Percentiles rank a stretch among this genome's conserved stretches.
Evolutionary conservation across 1,140 invertebrate genomes (phyloP).

Genomic region (Lucilia cuprina): DNA sequence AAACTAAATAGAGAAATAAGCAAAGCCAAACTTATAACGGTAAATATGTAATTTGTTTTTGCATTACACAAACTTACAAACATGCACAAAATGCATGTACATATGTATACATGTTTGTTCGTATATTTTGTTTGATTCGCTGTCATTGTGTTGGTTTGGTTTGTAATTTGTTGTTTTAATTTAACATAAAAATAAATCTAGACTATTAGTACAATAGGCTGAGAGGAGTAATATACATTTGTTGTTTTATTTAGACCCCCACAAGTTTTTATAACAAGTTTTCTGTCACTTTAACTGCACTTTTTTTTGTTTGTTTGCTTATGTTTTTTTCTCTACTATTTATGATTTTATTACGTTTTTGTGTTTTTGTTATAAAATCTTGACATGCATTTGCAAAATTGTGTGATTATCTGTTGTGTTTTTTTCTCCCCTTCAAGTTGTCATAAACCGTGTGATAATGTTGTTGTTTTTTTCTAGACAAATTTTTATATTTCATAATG

Average conservation of each 20-base stretch:
- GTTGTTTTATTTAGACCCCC: too few relatives aligned
- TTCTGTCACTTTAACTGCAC: neutral
- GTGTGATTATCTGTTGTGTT: neutral
- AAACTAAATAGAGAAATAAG: neutral
- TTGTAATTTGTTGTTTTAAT: neutral
- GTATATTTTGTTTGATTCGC: neutral
- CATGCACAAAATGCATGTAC: too few relatives aligned
- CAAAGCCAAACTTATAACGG: neutral
- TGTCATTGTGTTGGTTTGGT: neutral
- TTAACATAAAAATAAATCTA: neutral
- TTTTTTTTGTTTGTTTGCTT: neutral
- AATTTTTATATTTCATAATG: neutral
- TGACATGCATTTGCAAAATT: conserved; percentile 8
- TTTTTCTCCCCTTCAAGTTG: neutral
- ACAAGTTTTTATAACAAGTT: neutral
- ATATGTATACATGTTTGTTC: neutral
- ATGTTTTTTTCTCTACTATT: neutral
- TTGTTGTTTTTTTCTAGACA: neutral
- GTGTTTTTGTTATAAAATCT: neutral
- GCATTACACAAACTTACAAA: too few relatives aligned
- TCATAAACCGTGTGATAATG: conserved; percentile 7
- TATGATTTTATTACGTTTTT: neutral
- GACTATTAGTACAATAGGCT: too few relatives aligned
- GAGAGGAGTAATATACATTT: too few relatives aligned
- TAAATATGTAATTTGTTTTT: neutral